These are phyloP conservation scores for Elegia similella DNA, from an alignment of 2,888 invertebrate genomes.

Conservation along the genomic window DNA sequence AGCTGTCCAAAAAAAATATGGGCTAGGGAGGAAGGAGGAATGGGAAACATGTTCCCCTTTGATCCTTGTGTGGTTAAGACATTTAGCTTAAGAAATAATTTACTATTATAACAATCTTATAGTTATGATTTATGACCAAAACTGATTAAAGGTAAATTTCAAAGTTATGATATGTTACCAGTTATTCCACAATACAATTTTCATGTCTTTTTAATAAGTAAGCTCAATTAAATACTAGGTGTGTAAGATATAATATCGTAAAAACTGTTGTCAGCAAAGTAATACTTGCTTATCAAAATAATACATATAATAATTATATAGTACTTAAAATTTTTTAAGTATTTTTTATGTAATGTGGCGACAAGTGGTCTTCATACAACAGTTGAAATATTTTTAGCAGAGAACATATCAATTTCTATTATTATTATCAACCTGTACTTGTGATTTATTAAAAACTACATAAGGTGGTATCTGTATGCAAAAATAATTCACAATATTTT, in stretches of 20 bases:
- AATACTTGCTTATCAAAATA: constrained; percentile 2
- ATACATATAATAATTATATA: no score
- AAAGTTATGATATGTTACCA: not conserved
- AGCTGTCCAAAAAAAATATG: no score
- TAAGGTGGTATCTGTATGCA: not conserved
- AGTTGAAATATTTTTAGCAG: not conserved
- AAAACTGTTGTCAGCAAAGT: constrained; percentile 48
- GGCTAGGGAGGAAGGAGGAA: no score
- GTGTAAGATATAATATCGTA: constrained; percentile 21
- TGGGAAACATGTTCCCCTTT: no score
- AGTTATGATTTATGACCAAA: no score
- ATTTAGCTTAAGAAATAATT: not conserved
- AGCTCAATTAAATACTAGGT: constrained; percentile 11
- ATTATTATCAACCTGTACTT: not conserved
- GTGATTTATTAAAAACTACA: not conserved
- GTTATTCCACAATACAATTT: not conserved
- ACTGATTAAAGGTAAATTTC: no score
- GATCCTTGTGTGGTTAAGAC: no score
- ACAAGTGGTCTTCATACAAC: not conserved
- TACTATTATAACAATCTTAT: no score
- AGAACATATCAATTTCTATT: not conserved
- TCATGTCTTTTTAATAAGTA: not conserved
- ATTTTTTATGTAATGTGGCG: not conserved
- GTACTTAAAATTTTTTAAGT: not conserved
- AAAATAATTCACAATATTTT: not conserved